Evolutionary conservation across 2,113 vertebrate species (phyloP).

Genomic region (Mesembrinibis cayennensis): DNA sequence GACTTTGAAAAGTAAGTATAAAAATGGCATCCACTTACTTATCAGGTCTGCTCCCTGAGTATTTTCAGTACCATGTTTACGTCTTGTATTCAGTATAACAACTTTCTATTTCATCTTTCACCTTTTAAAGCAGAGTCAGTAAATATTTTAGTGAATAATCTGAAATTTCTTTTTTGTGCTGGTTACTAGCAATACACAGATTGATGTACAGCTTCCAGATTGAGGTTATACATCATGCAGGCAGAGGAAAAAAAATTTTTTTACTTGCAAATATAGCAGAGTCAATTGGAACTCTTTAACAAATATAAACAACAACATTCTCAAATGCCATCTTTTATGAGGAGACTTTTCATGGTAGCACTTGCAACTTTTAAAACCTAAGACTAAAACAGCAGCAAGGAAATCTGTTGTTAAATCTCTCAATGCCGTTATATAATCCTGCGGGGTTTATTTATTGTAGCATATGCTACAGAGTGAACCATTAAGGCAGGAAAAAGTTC

Average conservation of each 20-base stretch:
- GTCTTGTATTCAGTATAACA: background rate
- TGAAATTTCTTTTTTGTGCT: background rate
- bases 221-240: background rate
- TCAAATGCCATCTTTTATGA: background rate
- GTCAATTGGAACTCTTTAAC: background rate
- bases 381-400: background rate
- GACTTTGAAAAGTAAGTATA: constrained; percentile 1
- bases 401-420: background rate
- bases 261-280: background rate
- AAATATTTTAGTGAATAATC: constrained; percentile 26
- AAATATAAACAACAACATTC: background rate
- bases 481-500: background rate
- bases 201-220: background rate
- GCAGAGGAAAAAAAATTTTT: background rate
- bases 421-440: background rate
- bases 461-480: background rate
- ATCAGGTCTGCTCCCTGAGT: background rate
- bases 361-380: background rate
- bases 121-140: background rate
- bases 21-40: background rate
- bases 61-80: background rate
- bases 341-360: background rate
- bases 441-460: background rate
- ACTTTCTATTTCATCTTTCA: background rate
- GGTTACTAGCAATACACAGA: background rate